Evolutionary conservation across 2,888 invertebrate species (phyloP), one percentile per base, ranked within the genome.

Genomic region (Caenorhabditis sp.): DNA sequence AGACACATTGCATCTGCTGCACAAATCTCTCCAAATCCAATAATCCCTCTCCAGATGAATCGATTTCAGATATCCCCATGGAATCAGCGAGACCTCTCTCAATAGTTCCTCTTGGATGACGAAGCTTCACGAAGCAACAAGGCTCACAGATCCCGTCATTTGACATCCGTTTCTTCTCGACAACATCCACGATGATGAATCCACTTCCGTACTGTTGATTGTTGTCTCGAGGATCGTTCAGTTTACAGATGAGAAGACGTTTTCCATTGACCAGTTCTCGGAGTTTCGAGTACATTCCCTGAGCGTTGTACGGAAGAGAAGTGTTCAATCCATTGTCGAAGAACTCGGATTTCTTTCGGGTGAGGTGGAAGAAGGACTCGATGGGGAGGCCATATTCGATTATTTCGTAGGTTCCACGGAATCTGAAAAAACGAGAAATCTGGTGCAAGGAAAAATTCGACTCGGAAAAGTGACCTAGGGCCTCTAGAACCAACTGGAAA

Each of bases 141-240:
- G 8, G 7, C 16, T 41, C 44, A 4, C 0, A 0, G 0, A 61
- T 31, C 35, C 72, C 72, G 44, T 72, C 59, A 22, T 72, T 72
- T 0, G 59, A 72, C 0, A 14, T 24, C 14, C 59, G 19, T 22
- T 24, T 41, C 31, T 26, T n/a, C 26, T 31, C 31, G 10, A 12
- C 4, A 2, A 58, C 24, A 35, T 35, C 61, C 0, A 44, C 59
- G 14, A 72, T 24, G 1, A 26, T 28, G 47, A 72, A 72, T 47
- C 49, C 72, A 35, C 44, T 72, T 19, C 72, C 72, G n/a, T 72
- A 61, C 6, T 28, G 3, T 44, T 72, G 49, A 58, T 72, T 72
- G 35, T 72, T 72, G 16, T n/a, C 59, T 14, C 14, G 7, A 28
- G 19, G 19, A 35, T 72, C 61, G 8, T 61, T 59, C 24, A 58